Evolutionary conservation across 2,113 vertebrate species (phyloP).

Genomic region (Dipodomys merriami): DNA sequence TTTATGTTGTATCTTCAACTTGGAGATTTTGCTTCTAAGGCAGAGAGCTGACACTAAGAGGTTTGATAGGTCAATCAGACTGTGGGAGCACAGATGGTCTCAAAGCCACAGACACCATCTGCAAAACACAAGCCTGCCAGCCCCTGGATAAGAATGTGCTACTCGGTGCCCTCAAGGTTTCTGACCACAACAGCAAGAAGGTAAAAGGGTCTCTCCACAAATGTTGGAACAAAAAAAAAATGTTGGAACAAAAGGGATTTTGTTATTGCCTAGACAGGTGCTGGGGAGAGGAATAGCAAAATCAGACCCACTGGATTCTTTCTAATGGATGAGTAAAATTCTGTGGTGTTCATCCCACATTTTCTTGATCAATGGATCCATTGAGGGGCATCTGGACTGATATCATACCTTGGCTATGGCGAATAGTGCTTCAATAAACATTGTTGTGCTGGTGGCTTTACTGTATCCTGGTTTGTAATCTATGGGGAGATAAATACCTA

Average conservation of each 20-base stretch:
- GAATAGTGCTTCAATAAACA: too few relatives aligned
- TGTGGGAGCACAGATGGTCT: neutral
- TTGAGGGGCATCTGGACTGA: too few relatives aligned
- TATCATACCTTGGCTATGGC: too few relatives aligned
- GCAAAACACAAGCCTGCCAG: neutral
- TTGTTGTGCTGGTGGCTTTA: too few relatives aligned
- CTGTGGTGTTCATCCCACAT: too few relatives aligned
- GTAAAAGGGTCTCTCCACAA: neutral
- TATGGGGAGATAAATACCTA: too few relatives aligned
- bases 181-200: slow-evolving; percentile 25
- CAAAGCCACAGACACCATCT: slow-evolving; percentile 13
- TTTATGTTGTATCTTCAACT: neutral
- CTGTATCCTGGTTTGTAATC: too few relatives aligned
- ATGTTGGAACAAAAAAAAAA: neutral
- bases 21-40: neutral
- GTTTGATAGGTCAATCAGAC: neutral
- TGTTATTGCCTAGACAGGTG: neutral
- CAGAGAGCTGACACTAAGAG: neutral
- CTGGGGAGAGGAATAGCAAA: neutral
- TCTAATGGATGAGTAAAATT: too few relatives aligned
- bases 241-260: neutral
- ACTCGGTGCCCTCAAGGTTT: neutral
- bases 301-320: neutral
- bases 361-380: too few relatives aligned
- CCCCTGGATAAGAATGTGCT: neutral